phyloP scores from a whole-genome alignment of 2,797 vertebrate genomes.

The Morus bassanus region DNA sequence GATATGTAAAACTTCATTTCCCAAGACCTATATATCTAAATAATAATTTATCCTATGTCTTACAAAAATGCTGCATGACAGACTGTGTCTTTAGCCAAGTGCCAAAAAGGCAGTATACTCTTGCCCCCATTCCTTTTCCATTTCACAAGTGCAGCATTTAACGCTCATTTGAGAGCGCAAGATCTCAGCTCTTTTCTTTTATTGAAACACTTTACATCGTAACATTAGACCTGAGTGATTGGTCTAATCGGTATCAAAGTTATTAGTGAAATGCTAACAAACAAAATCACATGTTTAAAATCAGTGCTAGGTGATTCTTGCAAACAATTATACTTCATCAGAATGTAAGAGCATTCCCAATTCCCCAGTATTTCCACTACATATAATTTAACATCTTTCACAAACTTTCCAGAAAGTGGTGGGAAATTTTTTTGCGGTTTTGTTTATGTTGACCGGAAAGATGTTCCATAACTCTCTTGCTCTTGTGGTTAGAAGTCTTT shows the following conservation, averaged over 20 bases:
- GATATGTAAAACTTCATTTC: background rate
- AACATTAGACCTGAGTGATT: background rate
- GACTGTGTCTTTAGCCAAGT: background rate
- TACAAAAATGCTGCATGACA: background rate
- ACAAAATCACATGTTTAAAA: background rate
- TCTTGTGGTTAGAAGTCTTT: background rate
- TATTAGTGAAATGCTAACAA: background rate
- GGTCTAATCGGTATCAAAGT: background rate
- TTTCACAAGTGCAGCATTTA: background rate
- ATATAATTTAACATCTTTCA: background rate
- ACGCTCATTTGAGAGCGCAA: background rate
- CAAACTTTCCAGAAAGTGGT: background rate
- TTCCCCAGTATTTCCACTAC: background rate
- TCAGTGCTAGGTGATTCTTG: background rate
- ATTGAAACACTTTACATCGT: background rate
- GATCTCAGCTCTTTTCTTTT: background rate
- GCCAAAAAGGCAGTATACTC: background rate
- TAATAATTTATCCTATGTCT: background rate
- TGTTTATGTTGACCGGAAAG: background rate
- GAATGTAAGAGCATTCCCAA: background rate
- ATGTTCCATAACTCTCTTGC: background rate
- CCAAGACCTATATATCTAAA: background rate
- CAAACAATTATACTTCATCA: background rate
- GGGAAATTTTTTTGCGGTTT: background rate
- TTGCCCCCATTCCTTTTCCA: background rate